A percentile compares a stretch with the other conserved stretches of the same genome.
These are phyloP conservation scores for Saccostrea echinata DNA, from an alignment of 1,140 invertebrate genomes.

Conservation along the genomic window DNA sequence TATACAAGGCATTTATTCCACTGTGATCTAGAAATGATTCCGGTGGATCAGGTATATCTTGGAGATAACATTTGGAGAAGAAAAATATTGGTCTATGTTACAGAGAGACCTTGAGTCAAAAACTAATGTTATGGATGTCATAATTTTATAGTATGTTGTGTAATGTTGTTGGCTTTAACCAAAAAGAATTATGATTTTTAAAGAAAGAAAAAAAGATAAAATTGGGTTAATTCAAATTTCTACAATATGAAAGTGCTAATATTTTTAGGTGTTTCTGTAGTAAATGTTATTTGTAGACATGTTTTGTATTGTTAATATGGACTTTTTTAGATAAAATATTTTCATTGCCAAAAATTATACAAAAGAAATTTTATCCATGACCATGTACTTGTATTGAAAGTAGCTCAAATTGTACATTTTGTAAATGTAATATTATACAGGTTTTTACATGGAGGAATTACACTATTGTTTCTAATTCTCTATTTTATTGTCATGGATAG, in stretches of 20 bases:
- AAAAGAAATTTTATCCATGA: conserved; percentile 15
- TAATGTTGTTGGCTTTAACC: conserved; percentile 25
- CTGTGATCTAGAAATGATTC: conserved; percentile 27
- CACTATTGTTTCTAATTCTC: not conserved
- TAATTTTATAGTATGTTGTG: not conserved
- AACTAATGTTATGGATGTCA: not conserved
- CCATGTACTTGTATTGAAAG: conserved; percentile 14
- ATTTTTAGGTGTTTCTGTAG: not conserved
- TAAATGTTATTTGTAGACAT: conserved; percentile 10
- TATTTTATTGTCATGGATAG: not conserved
- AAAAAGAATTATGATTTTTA: not conserved
- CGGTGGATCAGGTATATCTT: conserved; percentile 13
- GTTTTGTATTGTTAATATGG: not conserved
- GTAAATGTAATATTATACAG: not conserved
- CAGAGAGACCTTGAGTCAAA: not conserved
- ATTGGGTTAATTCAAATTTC: not conserved
- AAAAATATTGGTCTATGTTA: not conserved
- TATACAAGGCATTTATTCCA: conserved; percentile 4
- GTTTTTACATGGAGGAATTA: not conserved
- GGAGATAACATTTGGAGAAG: not conserved
- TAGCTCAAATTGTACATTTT: conserved; percentile 24
- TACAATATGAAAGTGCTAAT: conserved; percentile 15
- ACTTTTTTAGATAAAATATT: not conserved
- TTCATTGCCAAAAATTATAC: conserved; percentile 15
- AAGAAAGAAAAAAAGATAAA: not conserved